These are phyloP conservation scores for Cryptophagus acutangulus DNA, from an alignment of 2,888 invertebrate species.

Conservation along the genomic window DNA sequence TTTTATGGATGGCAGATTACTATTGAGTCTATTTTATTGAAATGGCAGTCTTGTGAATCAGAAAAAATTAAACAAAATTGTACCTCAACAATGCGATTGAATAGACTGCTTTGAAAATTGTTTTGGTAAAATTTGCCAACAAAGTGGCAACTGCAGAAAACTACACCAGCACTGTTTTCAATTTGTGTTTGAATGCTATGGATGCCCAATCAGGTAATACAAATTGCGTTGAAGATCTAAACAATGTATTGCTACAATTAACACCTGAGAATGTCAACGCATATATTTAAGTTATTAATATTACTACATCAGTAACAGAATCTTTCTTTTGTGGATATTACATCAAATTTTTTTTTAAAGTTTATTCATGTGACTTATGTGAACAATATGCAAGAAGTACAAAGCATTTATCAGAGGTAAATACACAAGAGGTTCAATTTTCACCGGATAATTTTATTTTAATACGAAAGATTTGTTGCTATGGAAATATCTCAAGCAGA, in stretches of 20 bases:
- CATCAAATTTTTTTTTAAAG: neutral
- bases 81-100: conserved; percentile 14
- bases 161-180: conserved; percentile 13
- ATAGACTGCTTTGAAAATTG: conserved; percentile 18
- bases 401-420: conserved; percentile 1
- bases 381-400: neutral
- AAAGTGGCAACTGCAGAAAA: conserved; percentile 13
- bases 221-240: neutral
- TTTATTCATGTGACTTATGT: neutral
- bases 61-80: neutral
- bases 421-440: no score
- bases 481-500: no score
- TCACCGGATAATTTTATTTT: no score
- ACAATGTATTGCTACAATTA: neutral
- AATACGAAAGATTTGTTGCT: no score
- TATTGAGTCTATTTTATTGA: no score
- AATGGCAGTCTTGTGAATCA: no score
- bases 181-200: conserved; percentile 9
- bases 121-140: conserved; percentile 13
- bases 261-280: neutral
- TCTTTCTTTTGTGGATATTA: neutral
- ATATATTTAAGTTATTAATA: neutral
- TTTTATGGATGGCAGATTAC: no score
- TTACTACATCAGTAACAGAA: neutral
- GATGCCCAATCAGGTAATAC: neutral